Evolutionary conservation across 2,797 vertebrate species (phyloP), one percentile per base, ranked within the genome.

Genomic region (Hippocampus kuda): DNA sequence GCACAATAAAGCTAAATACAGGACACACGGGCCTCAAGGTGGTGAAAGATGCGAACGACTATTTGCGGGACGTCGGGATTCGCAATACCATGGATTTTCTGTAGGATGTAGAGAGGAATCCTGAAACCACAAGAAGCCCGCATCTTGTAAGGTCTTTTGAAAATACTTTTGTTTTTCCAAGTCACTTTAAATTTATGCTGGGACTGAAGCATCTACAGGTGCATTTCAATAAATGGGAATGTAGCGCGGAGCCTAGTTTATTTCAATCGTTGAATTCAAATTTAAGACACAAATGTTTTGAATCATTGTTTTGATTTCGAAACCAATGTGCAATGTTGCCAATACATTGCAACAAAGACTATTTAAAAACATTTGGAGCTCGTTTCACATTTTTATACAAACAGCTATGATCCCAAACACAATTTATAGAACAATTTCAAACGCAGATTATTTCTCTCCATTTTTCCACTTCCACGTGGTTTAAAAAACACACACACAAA

Each of bases 41-140:
- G 83, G 54, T 2, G 76, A 84, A 72, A 82, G 83, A 83, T 61
- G 57, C 61, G n/a, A 77, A 11, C 72, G 72, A 76, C 84, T 88
- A 89, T 87, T 87, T 81, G 75, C 49, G 70, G 85, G 77, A 56
- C 69, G 70, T 76, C 60, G 44, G 75, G 76, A 77, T 78, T 77
- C 80, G 9, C 68, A 27, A 49, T 27, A 65, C 44, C 18, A 69
- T 68, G 73, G 75, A 75, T 81, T 83, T 83, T 76, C 72, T 81
- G 70, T 71, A 38, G 79, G 73, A 81, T 82, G 75, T 82, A 81
- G 75, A 72, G 38, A 44, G 56, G 66, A 74, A 74, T 76, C 54
- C 69, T 82, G 72, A 68, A 59, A 72, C 9, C 66, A 73, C 57
- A 72, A 83, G 75, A 65, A 68, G 66, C 74, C 65, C 18, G 62